Base-by-base conservation (phyloP, 1,140 invertebrate genomes). In the Papilio polyxenes region DNA sequence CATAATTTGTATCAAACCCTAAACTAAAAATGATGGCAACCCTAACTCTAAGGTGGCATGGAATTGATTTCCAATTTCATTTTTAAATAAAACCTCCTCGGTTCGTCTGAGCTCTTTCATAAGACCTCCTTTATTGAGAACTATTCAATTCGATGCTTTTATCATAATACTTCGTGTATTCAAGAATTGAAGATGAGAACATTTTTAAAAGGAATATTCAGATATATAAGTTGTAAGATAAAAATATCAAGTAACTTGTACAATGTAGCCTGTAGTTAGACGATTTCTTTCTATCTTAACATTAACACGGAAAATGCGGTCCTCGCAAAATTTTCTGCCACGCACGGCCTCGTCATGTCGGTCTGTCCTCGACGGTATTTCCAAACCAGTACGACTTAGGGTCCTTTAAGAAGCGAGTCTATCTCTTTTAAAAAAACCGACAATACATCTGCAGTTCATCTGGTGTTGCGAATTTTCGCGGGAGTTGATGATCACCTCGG, bases 31-130 rank as follows among this genome's bases (percentile, higher is more conserved):
- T n/a, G 56, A 31, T 59, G 56, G n/a, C 6, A 59, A 20, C 56
- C 56, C 56, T 59, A 56, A 3, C 5, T 9, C 31, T 31, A 72
- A 37, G 65, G 65, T 72, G 31, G 65, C 65, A 15, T 4, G 13
- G 31, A 72, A 72, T 72, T 72, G 65, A 72, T 72, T 72, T 72
- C 65, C 65, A 72, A 72, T 72, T 72, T 72, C 65, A 72, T 72
- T 72, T 72, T 72, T 72, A 72, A 72, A 72, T 72, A 72, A 72
- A 72, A 37, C 65, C 65, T 72, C 11, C 31, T 72, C 31, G 23
- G 65, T 72, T 6, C 31, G 23, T 72, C 65, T 72, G 23, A 72
- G 65, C 65, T 72, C 65, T 72, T 72, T 72, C 65, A 72, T 72
- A 72, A 72, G 65, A 72, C 31, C 65, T 13, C 31, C 65, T 31